Evolutionary conservation across 2,888 invertebrate species (phyloP).

Genomic region (Ecliptopera silaceata): DNA sequence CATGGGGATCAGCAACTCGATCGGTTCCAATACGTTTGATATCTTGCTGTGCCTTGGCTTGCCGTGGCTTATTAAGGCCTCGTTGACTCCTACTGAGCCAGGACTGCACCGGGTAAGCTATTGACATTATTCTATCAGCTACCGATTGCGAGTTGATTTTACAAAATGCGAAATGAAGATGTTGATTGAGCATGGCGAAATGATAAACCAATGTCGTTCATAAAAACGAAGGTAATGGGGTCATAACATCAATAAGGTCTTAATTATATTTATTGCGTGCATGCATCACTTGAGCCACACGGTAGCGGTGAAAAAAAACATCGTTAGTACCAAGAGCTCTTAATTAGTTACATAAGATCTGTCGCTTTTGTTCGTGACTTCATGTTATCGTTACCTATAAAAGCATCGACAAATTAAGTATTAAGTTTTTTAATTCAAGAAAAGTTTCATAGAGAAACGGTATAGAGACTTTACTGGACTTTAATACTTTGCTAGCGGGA

Average conservation of each 20-base stretch:
- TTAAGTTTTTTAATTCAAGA: too few relatives aligned
- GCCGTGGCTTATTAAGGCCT: slow-evolving; percentile 95
- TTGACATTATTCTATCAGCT: background rate
- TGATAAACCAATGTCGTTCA: background rate
- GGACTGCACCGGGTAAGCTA: slow-evolving; percentile 89
- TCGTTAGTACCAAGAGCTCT: background rate
- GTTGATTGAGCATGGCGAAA: slow-evolving; percentile 17
- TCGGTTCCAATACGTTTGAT: slow-evolving; percentile 95
- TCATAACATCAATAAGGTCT: background rate
- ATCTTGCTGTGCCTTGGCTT: slow-evolving; percentile 93
- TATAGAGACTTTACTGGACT: too few relatives aligned
- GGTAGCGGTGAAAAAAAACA: slow-evolving; percentile 4
- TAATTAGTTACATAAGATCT: slow-evolving; percentile 6
- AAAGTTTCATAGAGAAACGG: too few relatives aligned
- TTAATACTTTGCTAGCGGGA: too few relatives aligned
- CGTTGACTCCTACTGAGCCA: slow-evolving; percentile 90
- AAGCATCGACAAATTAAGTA: too few relatives aligned
- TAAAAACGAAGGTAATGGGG: background rate
- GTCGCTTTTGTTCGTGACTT: background rate
- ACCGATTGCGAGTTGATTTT: slow-evolving; percentile 6
- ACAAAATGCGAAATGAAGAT: slow-evolving; percentile 27
- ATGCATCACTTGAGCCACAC: background rate
- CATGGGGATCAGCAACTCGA: slow-evolving; percentile 96
- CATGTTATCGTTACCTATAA: too few relatives aligned
- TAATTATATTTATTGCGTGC: background rate